These are phyloP conservation scores for Ceraclea dissimilis DNA, from an alignment of 2,888 invertebrate genomes.

Conservation along the genomic window DNA sequence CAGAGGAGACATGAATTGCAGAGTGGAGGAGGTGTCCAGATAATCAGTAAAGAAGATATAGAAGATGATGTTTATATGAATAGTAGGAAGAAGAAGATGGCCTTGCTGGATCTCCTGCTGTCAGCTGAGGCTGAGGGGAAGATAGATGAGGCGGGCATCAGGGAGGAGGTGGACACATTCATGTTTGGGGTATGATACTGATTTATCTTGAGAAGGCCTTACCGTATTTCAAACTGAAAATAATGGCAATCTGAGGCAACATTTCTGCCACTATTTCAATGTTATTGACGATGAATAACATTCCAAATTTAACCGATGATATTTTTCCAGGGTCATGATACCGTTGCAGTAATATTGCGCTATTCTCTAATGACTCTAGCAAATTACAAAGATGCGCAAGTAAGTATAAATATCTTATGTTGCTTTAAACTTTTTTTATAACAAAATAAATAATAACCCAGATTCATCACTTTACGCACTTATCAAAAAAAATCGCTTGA, in stretches of 20 bases:
- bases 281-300: too few relatives aligned
- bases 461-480: too few relatives aligned
- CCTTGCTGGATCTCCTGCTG: conserved; percentile 57
- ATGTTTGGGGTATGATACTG: conserved; percentile 61
- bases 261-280: too few relatives aligned
- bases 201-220: too few relatives aligned
- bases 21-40: neutral
- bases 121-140: conserved; percentile 49
- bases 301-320: too few relatives aligned
- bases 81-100: conserved; percentile 43
- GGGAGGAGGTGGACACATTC: conserved; percentile 65
- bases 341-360: conserved; percentile 38
- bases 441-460: too few relatives aligned
- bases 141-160: conserved; percentile 51
- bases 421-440: too few relatives aligned
- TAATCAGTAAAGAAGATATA: neutral
- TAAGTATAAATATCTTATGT: too few relatives aligned
- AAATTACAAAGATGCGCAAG: conserved; percentile 36
- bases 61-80: neutral
- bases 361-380: conserved; percentile 41
- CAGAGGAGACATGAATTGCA: conserved; percentile 7
- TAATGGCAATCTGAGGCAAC: too few relatives aligned
- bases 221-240: too few relatives aligned
- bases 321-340: neutral
- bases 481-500: too few relatives aligned